These are phyloP conservation scores for Fissipunctia ypsillon DNA, from an alignment of 2,888 invertebrate species.

Conservation along the genomic window DNA sequence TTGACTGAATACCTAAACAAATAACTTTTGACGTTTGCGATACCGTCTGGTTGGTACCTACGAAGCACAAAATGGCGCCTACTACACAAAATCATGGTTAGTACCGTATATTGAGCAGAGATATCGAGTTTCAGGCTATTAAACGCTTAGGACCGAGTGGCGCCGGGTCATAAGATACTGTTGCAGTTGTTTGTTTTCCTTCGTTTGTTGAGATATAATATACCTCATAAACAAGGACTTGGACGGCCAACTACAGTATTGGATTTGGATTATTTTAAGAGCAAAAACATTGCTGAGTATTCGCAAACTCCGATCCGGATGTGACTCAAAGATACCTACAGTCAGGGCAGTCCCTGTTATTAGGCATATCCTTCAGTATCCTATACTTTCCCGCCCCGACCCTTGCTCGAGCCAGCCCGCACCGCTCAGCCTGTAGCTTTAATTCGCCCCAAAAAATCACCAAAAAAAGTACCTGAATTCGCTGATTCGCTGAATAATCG, in stretches of 20 bases:
- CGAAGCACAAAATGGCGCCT: conserved; percentile 44
- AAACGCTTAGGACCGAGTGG: conserved; percentile 48
- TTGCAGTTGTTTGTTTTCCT: conserved; percentile 37
- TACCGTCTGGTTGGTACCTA: conserved; percentile 27
- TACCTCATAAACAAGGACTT: conserved; percentile 20
- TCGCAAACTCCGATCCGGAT: not conserved
- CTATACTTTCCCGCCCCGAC: too few species aligned
- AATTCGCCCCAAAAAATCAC: too few species aligned
- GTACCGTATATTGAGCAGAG: conserved; percentile 22
- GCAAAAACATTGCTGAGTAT: not conserved
- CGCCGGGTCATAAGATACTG: conserved; percentile 21
- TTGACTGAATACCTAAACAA: conserved; percentile 48
- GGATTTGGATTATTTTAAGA: not conserved
- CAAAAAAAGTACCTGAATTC: too few species aligned
- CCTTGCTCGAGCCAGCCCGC: too few species aligned
- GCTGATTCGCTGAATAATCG: too few species aligned
- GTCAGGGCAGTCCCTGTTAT: not conserved
- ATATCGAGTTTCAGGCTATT: conserved; percentile 57
- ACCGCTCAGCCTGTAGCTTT: too few species aligned
- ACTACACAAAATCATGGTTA: conserved; percentile 29
- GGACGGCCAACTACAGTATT: conserved; percentile 19
- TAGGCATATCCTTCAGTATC: too few species aligned
- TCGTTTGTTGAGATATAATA: conserved; percentile 29
- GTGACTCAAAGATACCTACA: not conserved
- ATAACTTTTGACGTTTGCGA: conserved; percentile 51